phyloP scores from a whole-genome alignment of 2,888 invertebrate species.

The Acrocyrtus sp. region DNA sequence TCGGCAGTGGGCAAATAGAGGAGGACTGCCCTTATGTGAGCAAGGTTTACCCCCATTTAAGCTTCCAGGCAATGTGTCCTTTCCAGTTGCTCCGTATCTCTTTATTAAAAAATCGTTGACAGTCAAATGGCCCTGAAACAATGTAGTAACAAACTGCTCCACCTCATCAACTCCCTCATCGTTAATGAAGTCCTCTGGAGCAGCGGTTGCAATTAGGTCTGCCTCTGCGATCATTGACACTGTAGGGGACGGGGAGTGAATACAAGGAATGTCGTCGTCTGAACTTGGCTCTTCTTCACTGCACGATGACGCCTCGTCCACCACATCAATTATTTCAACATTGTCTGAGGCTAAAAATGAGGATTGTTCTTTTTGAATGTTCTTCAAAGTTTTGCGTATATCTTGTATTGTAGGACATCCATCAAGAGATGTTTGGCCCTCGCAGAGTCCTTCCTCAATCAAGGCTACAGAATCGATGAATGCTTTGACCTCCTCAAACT shows the following conservation, averaged over 20 bases:
- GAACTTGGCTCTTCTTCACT: background rate
- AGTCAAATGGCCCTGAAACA: background rate
- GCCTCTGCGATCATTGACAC: background rate
- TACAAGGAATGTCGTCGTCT: background rate
- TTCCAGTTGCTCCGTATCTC: background rate
- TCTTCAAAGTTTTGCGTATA: too few species aligned
- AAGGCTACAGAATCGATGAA: background rate
- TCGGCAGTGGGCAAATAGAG: constrained; percentile 6
- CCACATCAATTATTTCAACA: background rate
- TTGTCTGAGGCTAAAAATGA: background rate
- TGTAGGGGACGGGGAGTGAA: background rate
- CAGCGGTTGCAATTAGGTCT: background rate
- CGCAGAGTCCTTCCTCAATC: background rate
- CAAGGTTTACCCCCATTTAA: background rate
- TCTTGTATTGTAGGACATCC: too few species aligned
- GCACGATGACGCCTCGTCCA: background rate
- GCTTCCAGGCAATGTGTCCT: constrained; percentile 7
- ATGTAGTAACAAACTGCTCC: background rate
- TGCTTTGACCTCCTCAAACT: constrained; percentile 6
- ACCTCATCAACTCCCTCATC: background rate
- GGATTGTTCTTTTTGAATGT: background rate
- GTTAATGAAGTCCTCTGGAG: background rate
- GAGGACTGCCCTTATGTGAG: background rate
- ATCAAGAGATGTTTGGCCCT: too few species aligned
- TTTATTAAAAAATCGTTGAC: background rate